Evolutionary conservation across 2,797 vertebrate species (phyloP), one percentile per base, ranked within the genome.

Genomic region (Intellagama lesueurii): DNA sequence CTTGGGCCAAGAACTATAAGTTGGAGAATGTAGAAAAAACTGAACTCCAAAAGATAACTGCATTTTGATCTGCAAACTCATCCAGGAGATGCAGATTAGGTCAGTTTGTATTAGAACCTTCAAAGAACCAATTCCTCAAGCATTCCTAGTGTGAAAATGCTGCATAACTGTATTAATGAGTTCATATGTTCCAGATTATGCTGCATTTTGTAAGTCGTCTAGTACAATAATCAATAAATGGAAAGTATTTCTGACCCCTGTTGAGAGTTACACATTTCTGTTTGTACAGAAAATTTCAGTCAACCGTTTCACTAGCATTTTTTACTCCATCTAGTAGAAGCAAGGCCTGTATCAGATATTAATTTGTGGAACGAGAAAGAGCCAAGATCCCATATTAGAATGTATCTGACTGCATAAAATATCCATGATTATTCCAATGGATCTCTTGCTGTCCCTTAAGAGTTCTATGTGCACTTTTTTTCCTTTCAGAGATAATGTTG

Each of bases 401-500:
- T 24, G 32, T 19, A 4, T 56, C 22, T 83, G 80, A 64, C 44
- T 88, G 17, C 11, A 81, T 72, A 75, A 86, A 81, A 40, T 68
- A 75, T 35, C 44, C 2, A 28, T 81, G 47, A 44, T 52, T 81
- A n/a, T 66, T 11, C n/a, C 40, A 40, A 40, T 40, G 40, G 3
- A 40, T 40, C 40, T 40, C 40, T 40, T 40, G 40, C 40, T 40
- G 40, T 40, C 40, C 40, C 40, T 40, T 40, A 40, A 40, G 40
- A 40, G 40, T 40, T 40, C 40, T 40, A 40, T 40, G 40, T 40
- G 40, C 40, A 40, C 40, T 3, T 24, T 30, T 30, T 26, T 19
- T 66, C 4, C 14, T 83, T 90, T 26, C 83, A 88, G 89, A 64
- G 56, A 82, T 92, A 86, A 88, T 91, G 91, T 92, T 93, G 91